Evolutionary conservation across 2,888 invertebrate species (phyloP).

Genomic region (Ischnura elegans): DNA sequence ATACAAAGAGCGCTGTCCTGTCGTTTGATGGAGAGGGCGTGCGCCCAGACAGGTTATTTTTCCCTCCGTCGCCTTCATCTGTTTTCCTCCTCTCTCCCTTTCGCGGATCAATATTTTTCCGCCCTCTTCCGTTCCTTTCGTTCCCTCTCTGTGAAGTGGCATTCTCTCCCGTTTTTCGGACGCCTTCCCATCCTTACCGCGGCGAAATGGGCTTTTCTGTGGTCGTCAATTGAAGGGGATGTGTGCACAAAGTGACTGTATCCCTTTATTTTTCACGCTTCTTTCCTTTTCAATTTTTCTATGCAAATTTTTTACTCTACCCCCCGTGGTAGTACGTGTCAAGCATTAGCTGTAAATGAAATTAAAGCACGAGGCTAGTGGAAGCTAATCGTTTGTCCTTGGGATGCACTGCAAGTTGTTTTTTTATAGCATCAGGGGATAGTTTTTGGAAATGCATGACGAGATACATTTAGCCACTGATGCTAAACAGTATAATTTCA

Average conservation of each 20-base stretch:
- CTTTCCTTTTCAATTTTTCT: too few relatives aligned
- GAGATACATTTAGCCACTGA: too few relatives aligned
- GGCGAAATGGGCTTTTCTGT: not conserved
- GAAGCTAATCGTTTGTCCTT: too few relatives aligned
- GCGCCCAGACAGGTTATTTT: conserved; percentile 21
- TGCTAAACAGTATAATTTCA: too few relatives aligned
- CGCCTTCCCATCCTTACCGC: not conserved
- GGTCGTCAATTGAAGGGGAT: not conserved
- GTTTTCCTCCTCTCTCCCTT: not conserved
- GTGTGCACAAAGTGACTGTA: not conserved
- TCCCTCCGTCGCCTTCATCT: not conserved
- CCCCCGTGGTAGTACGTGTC: too few relatives aligned
- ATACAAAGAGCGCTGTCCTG: not conserved
- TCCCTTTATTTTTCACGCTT: too few relatives aligned
- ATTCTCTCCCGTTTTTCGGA: not conserved
- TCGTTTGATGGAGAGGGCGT: conserved; percentile 25
- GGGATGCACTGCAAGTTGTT: too few relatives aligned
- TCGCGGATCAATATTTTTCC: conserved; percentile 15
- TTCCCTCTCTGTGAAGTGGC: not conserved
- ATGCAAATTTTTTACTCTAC: too few relatives aligned
- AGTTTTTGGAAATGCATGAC: too few relatives aligned
- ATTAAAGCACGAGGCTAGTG: too few relatives aligned
- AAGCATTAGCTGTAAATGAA: too few relatives aligned
- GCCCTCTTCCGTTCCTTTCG: not conserved
- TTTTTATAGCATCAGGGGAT: too few relatives aligned